Evolutionary conservation across 2,888 invertebrate genomes (phyloP), one percentile per base, ranked within the genome.

Genomic region (Sarcophaga carnaria): DNA sequence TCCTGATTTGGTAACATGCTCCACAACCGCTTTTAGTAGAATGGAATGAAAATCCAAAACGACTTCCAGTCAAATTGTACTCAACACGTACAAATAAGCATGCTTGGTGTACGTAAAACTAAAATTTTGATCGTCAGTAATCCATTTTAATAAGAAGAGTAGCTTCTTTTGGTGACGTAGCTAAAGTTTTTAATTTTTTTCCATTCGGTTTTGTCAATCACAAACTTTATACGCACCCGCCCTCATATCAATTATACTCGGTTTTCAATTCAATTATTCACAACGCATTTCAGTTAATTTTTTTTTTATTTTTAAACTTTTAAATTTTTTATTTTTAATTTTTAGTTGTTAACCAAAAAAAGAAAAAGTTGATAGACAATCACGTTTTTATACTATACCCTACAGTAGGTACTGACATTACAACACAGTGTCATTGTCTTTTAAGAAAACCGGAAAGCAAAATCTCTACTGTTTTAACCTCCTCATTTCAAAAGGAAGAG

Each of bases 151-250:
- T 6, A 14, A 67, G 11, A 47, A 17, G 5, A 25, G 3, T 25
- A 49, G 10, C 11, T 14, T 22, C 76, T 62, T 64, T 66, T 71
- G 64, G 77, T 82, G 82, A 82, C 77, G 82, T 82, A 77, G 59
- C 1, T 22, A n/a, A n/a, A 17, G n/a, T 49, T 64, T 72, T 72
- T 64, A 54, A 22, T 79, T 63, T 64, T 22, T 75, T 45, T 45
- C 45, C 54, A 45, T 66, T 45, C 59, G 22, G n/a, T 66, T 71
- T 72, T 63, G n/a, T 14, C 12, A 25, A 54, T 27, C 27, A 25
- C 54, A 67, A 45, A 63, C 25, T 54, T 54, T 20, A 22, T 22
- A 72, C 45, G 64, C 77, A 77, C 66, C 71, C 70, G 82, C 82
- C 60, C n/a, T 71, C 60, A 60, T 45, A 20, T 45, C 54, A 64